Evolutionary conservation across 2,888 invertebrate genomes (phyloP), one percentile per base, ranked within the genome.

Genomic region (Unio pictorum): DNA sequence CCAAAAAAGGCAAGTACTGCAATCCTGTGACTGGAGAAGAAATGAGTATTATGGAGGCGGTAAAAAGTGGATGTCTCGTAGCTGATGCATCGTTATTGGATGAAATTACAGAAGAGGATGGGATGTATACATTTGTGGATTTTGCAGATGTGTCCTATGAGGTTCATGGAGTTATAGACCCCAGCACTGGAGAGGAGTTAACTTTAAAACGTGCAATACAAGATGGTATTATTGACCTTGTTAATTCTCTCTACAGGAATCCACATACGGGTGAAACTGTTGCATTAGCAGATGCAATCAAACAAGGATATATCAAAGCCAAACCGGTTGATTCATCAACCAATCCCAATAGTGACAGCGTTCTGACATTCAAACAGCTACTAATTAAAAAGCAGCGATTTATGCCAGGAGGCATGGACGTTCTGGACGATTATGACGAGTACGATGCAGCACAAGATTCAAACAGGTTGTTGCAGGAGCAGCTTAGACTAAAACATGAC

Each of bases 21-120:
- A 87, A 88, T 67, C 84, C 86, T 20, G 76, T 85, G 0, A 86
- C 87, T 0, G 84, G 84, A 4, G 85, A 87, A 64, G 79, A 84
- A 66, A 77, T 87, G 15, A 94, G 95, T 1, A 91, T 95, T 4
- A 92, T 93, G 84, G 93, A 96, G 87, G 95, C 95, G 11, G 90
- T 96, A 4, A 91, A 93, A 69, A 92, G 92, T 70, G 95, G 95
- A n/a, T 88, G 89, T 45, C 92, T 96, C 76, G 81, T 84, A 23
- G 83, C 82, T 28, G 85, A 85, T 67, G 74, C 84, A 0, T 68
- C 81, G 0, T 62, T 82, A 54, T 66, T 79, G 0, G 79, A 80
- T 23, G 80, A 80, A 58, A 76, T 76, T 15, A 66, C 72, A 0
- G 75, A 80, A 60, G 83, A 82, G 65, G 77, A 78, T 62, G 82